Evolutionary conservation across 2,113 vertebrate species (phyloP).

Genomic region (Pituophis catenifer): DNA sequence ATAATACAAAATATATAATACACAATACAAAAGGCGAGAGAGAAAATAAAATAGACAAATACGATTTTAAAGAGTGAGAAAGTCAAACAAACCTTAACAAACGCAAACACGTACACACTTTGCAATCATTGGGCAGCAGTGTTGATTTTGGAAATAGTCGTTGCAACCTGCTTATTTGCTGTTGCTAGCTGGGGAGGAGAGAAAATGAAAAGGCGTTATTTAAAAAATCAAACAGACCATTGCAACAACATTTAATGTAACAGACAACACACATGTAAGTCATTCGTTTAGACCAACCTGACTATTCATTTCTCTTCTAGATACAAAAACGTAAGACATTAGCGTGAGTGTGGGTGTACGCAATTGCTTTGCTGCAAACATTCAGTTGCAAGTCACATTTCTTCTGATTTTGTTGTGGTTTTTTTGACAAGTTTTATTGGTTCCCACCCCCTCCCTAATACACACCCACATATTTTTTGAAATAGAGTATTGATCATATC

Average conservation of each 20-base stretch:
- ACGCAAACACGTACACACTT: background rate
- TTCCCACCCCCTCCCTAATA: too few relatives aligned
- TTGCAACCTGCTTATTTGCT: background rate
- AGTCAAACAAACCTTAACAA: background rate
- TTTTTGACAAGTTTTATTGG: too few relatives aligned
- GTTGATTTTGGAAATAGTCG: background rate
- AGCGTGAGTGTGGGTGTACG: background rate
- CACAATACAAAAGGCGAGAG: background rate
- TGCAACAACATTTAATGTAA: background rate
- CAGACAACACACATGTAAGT: background rate
- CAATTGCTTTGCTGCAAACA: background rate
- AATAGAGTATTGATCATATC: too few relatives aligned
- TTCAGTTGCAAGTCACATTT: background rate
- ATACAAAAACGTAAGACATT: background rate
- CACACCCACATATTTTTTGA: too few relatives aligned
- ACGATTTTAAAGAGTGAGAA: background rate
- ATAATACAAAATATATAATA: too few relatives aligned
- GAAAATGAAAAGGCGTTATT: background rate
- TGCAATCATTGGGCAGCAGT: background rate
- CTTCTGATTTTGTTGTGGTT: background rate
- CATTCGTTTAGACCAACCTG: background rate
- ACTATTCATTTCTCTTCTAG: background rate
- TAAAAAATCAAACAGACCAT: background rate
- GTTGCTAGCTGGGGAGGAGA: background rate
- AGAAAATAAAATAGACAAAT: background rate